Percentiles rank a stretch among this genome's conserved stretches.
Evolutionary conservation across 1,140 invertebrate genomes (phyloP).

Genomic region (Bombyx mori): ASM3026992v2 NC_085115.1:12560501-12561000

Average conservation of each 20-base stretch:
- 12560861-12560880: constrained; percentile 82
- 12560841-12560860: constrained; percentile 86
- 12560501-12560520: constrained; percentile 75
- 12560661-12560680: constrained; percentile 54
- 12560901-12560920: constrained; percentile 38
- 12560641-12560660: constrained; percentile 58
- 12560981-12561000: constrained; percentile 59
- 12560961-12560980: constrained; percentile 28
- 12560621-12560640: constrained; percentile 67
- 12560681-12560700: constrained; percentile 77
- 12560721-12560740: constrained; percentile 78
- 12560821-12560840: constrained; percentile 83
- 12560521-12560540: constrained; percentile 69
- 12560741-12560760: constrained; percentile 38
- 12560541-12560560: constrained; percentile 75
- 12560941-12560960: constrained; percentile 54
- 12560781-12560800: constrained; percentile 74
- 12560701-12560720: constrained; percentile 79
- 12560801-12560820: constrained; percentile 84
- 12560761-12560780: constrained; percentile 51
- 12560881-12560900: constrained; percentile 76
- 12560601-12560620: constrained; percentile 78
- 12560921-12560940: constrained; percentile 47
- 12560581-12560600: constrained; percentile 72
- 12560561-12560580: constrained; percentile 78